These are phyloP conservation scores for Synchiropus splendidus DNA, from an alignment of 2,113 vertebrate species.

Conservation along the genomic window DNA sequence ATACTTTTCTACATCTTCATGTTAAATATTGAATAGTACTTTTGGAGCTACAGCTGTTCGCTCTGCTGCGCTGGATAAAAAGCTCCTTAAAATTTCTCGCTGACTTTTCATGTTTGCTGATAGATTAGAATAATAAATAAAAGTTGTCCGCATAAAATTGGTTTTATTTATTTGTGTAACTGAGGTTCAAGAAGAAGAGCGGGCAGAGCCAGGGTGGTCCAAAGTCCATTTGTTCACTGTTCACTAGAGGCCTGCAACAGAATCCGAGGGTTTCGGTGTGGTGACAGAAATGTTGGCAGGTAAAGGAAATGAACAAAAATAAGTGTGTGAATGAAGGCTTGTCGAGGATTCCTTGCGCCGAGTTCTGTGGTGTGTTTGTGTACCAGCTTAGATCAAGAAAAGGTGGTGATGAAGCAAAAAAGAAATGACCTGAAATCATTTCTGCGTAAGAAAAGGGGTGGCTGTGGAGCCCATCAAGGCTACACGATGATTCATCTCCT, in stretches of 20 bases:
- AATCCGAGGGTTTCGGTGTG: slow-evolving; percentile 33
- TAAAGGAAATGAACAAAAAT: slow-evolving; percentile 1
- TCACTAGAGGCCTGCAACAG: slow-evolving; percentile 27
- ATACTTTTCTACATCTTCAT: background rate
- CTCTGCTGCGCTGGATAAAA: too few species aligned
- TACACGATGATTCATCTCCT: background rate
- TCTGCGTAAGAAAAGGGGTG: background rate
- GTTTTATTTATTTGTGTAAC: slow-evolving; percentile 65
- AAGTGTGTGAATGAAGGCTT: background rate
- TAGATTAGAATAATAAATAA: slow-evolving; percentile 40
- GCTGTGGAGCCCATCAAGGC: slow-evolving; percentile 1
- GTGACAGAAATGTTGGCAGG: slow-evolving; percentile 7
- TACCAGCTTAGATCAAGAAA: slow-evolving; percentile 1
- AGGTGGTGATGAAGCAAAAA: background rate
- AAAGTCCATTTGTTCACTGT: slow-evolving; percentile 41
- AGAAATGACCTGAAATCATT: slow-evolving; percentile 1
- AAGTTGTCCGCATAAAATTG: slow-evolving; percentile 50
- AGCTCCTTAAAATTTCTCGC: background rate
- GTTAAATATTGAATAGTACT: background rate
- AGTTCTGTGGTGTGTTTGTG: slow-evolving; percentile 9
- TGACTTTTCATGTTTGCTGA: slow-evolving; percentile 12
- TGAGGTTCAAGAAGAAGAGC: slow-evolving; percentile 29
- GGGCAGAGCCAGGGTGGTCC: slow-evolving; percentile 47
- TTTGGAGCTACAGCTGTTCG: too few species aligned
- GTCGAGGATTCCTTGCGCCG: background rate